Evolutionary conservation across 2,797 vertebrate species (phyloP).

Genomic region (Pangasius sanitwongsei): DNA sequence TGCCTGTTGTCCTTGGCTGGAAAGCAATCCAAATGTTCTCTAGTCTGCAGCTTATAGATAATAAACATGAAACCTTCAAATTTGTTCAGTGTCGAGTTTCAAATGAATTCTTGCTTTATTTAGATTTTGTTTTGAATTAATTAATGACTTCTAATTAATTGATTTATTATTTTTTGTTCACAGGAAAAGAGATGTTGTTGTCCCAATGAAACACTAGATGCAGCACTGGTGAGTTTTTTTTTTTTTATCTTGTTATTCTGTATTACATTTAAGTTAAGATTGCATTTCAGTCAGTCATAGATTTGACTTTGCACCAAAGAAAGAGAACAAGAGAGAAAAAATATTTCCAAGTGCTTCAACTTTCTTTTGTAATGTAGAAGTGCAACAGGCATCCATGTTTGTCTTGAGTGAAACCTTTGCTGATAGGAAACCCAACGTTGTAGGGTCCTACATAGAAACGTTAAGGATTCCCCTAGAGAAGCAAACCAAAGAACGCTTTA

Average conservation of each 20-base stretch:
- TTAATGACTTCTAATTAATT: not conserved
- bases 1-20: slow-evolving; percentile 60
- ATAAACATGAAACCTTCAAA: not conserved
- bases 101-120: slow-evolving; percentile 16
- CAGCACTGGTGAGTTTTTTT: slow-evolving; percentile 54
- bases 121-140: not conserved
- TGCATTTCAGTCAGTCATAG: not conserved
- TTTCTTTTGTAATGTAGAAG: not conserved
- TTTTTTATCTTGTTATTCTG: slow-evolving; percentile 2
- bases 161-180: slow-evolving; percentile 31
- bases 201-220: slow-evolving; percentile 55
- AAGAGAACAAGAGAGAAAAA: not conserved
- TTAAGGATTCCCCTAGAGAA: not conserved
- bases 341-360: not conserved
- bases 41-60: not conserved
- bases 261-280: not conserved
- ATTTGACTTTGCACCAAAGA: not conserved
- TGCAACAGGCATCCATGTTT: slow-evolving; percentile 9
- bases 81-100: not conserved
- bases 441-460: not conserved
- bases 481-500: not conserved
- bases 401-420: not conserved
- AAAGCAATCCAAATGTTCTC: not conserved
- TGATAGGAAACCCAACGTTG: not conserved
- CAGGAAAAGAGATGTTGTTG: slow-evolving; percentile 47